Percentiles rank a stretch among this genome's conserved stretches.
phyloP scores from a whole-genome alignment of 2,797 vertebrate genomes.

The Botia kubotai region DNA sequence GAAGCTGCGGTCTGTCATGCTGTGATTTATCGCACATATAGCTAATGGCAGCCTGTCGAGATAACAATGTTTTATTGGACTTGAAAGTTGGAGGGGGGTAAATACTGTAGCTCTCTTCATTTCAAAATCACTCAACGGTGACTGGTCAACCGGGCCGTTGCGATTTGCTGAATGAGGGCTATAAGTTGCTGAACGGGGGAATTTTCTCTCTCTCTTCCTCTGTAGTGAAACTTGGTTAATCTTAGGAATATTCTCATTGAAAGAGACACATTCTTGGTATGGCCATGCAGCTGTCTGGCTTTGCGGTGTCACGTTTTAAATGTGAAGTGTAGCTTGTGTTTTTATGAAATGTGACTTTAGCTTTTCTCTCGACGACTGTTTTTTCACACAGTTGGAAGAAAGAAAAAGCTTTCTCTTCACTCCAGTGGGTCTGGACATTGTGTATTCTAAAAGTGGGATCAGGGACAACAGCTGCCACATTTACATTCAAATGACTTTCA shows the following conservation, averaged over 20 bases:
- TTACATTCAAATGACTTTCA: slow-evolving; percentile 64
- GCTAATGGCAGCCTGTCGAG: slow-evolving; percentile 72
- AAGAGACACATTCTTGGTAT: slow-evolving; percentile 45
- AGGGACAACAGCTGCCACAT: slow-evolving; percentile 63
- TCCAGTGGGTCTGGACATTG: slow-evolving; percentile 54
- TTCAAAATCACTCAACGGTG: slow-evolving; percentile 62
- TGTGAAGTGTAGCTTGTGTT: slow-evolving; percentile 45
- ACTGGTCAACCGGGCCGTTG: slow-evolving; percentile 61
- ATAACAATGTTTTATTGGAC: slow-evolving; percentile 73
- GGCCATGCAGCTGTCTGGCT: slow-evolving; percentile 56
- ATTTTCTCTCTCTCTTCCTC: slow-evolving; percentile 15
- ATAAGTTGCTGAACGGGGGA: not conserved
- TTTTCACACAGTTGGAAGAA: slow-evolving; percentile 40
- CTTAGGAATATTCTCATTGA: slow-evolving; percentile 48
- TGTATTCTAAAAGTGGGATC: slow-evolving; percentile 57
- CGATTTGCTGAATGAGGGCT: slow-evolving; percentile 58
- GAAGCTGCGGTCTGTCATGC: slow-evolving; percentile 75
- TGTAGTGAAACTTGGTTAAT: slow-evolving; percentile 56
- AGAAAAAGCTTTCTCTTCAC: slow-evolving; percentile 58
- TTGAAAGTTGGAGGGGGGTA: slow-evolving; percentile 46
- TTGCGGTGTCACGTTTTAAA: slow-evolving; percentile 49
- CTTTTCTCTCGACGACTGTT: slow-evolving; percentile 3
- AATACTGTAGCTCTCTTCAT: slow-evolving; percentile 41
- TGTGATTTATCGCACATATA: slow-evolving; percentile 76
- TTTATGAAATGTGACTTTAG: slow-evolving; percentile 55